phyloP scores from a whole-genome alignment of 2,888 invertebrate genomes.

The Athalia circularis region DNA sequence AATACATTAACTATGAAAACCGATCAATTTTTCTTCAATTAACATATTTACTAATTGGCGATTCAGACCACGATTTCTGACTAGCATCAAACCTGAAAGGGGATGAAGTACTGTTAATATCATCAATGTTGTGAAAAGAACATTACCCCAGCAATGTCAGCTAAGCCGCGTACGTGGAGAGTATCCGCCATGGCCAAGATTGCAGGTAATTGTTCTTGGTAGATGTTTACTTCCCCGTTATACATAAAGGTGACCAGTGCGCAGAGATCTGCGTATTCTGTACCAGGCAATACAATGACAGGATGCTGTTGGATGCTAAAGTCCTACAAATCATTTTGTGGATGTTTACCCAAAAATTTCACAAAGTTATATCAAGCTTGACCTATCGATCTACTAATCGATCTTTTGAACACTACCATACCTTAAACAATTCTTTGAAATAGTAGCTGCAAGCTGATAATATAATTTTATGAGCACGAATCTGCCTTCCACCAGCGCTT shows the following conservation, averaged over 20 bases:
- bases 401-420: slow-evolving; percentile 64
- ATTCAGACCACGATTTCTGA: background rate
- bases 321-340: slow-evolving; percentile 76
- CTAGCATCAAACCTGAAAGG: background rate
- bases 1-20: too few species aligned
- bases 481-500: slow-evolving; percentile 88
- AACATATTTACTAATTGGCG: too few species aligned
- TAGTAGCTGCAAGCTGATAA: slow-evolving; percentile 93
- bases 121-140: slow-evolving; percentile 55
- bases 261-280: slow-evolving; percentile 82
- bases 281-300: slow-evolving; percentile 83
- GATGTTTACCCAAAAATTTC: slow-evolving; percentile 3
- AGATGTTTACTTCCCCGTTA: slow-evolving; percentile 90
- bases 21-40: too few species aligned
- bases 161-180: slow-evolving; percentile 88
- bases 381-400: background rate
- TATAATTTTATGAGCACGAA: slow-evolving; percentile 90
- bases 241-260: slow-evolving; percentile 92
- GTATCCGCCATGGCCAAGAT: slow-evolving; percentile 87
- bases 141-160: slow-evolving; percentile 85
- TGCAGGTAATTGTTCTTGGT: slow-evolving; percentile 85
- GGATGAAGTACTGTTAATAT: background rate
- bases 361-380: background rate
- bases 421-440: slow-evolving; percentile 92
- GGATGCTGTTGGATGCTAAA: slow-evolving; percentile 83